Evolutionary conservation across 2,113 vertebrate species (phyloP).

Genomic region (Zingel zingel): DNA sequence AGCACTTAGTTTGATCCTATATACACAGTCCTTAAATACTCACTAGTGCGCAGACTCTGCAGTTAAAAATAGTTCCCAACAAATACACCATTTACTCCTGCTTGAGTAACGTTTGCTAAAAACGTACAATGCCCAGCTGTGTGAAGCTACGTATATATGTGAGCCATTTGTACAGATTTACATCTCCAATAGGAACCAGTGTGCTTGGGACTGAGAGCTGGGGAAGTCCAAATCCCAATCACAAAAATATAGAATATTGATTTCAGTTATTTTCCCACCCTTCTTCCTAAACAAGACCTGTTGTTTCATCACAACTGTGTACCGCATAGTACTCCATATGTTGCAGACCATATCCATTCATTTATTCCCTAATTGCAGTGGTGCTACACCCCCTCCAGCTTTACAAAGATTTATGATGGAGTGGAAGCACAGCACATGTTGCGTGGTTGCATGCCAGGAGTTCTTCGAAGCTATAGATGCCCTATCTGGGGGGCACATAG

Average conservation of each 20-base stretch:
- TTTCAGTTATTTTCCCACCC: not conserved
- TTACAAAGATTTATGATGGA: slow-evolving; percentile 55
- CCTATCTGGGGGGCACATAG: slow-evolving; percentile 21
- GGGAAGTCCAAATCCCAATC: not conserved
- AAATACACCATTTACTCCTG: too few relatives aligned
- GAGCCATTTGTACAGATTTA: not conserved
- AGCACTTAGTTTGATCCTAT: not conserved
- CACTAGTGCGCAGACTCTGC: not conserved
- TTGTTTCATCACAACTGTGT: not conserved
- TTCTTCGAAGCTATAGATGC: slow-evolving; percentile 42
- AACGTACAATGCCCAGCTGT: not conserved
- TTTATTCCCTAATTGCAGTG: slow-evolving; percentile 1
- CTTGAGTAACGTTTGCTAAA: not conserved
- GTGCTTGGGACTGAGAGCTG: too few relatives aligned
- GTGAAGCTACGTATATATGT: too few relatives aligned
- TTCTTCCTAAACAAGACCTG: not conserved
- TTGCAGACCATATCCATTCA: slow-evolving; percentile 9
- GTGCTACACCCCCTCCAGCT: not conserved
- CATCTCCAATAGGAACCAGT: too few relatives aligned
- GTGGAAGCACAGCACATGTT: slow-evolving; percentile 56
- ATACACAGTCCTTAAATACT: not conserved
- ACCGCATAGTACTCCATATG: not conserved
- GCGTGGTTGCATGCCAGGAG: slow-evolving; percentile 56
- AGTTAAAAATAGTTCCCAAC: not conserved
- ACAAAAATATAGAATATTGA: not conserved